These are phyloP conservation scores for Mellivora capensis DNA, from an alignment of 2,113 vertebrate species.

Conservation along the genomic window DNA sequence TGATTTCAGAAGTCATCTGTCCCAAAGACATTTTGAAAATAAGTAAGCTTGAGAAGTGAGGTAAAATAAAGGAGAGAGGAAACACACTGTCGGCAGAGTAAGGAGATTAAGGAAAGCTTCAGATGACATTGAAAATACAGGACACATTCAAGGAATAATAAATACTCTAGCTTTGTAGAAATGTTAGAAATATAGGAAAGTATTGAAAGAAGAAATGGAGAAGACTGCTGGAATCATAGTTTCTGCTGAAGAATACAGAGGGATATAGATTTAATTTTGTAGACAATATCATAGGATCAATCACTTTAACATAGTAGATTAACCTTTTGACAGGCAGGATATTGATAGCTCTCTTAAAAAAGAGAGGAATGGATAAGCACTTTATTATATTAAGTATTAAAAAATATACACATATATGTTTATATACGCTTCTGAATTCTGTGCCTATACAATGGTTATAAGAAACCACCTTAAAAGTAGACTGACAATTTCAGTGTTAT, in stretches of 20 bases:
- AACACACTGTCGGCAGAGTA: neutral
- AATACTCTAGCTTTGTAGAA: neutral
- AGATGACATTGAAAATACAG: neutral
- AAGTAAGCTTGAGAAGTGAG: neutral
- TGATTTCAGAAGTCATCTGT: neutral
- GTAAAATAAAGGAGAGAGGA: neutral
- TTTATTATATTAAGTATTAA: neutral
- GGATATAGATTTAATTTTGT: neutral
- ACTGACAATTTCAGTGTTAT: neutral
- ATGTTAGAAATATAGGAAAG: neutral
- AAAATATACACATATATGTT: neutral
- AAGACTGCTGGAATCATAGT: neutral
- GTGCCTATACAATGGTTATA: neutral
- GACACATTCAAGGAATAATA: neutral
- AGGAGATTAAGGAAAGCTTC: neutral
- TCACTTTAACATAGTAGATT: neutral
- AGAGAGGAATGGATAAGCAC: neutral
- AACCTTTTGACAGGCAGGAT: neutral
- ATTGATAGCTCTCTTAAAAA: neutral
- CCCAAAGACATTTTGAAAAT: neutral
- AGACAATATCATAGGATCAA: neutral
- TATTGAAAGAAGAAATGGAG: neutral
- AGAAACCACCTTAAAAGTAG: neutral
- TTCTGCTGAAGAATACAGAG: neutral
- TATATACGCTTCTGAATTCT: neutral